Evolutionary conservation across 2,797 vertebrate genomes (phyloP), one percentile per base, ranked within the genome.

Genomic region (Poeciliopsis infans): DNA sequence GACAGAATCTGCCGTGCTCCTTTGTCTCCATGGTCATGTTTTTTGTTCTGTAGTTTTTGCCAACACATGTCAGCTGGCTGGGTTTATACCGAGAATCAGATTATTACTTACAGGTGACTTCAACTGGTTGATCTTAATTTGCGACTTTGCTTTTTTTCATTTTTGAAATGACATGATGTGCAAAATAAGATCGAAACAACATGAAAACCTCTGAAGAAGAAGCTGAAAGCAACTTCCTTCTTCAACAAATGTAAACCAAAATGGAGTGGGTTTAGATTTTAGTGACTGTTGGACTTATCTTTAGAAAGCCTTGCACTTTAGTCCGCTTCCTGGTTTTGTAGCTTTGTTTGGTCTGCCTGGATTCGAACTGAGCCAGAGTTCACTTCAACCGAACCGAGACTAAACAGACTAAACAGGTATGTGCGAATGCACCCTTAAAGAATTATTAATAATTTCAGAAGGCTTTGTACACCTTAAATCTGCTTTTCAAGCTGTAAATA

Each of bases 401-500:
- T 53, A 51, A 51, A 51, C 20, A 0, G 20, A 51, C 11, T 13
- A 28, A 28, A 31, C 11, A 6, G 55, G n/a, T 3, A 28, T 31
- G 55, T 18, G 28, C 33, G 13, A 61, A 61, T 25, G 49, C 49
- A 18, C 5, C 28, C 12, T 64, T 33, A 13, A 36, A 64, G 7
- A 31, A 33, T 7, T 20, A 64, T 64, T 68, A 39, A 23, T 66
- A 12, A 4, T 25, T 41, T 25, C 6, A 11, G 18, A 39, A 68
- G 36, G 20, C 8, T 41, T 41, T 25, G 36, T 68, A 23, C 11
- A 41, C 12, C 7, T 68, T 12, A 41, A 68, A 68, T 41, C 10
- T 6, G 7, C 25, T 85, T 89, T 75, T 83, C 59, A 74, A 79
- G 85, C 7, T 73, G 72, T 79, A 79, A 78, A 73, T 81, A 39